A percentile compares a stretch with the other conserved stretches of the same genome.
Conservation (phyloP, 2,113 vertebrate species). For the Rhinolophus ferrumequinum region DNA sequence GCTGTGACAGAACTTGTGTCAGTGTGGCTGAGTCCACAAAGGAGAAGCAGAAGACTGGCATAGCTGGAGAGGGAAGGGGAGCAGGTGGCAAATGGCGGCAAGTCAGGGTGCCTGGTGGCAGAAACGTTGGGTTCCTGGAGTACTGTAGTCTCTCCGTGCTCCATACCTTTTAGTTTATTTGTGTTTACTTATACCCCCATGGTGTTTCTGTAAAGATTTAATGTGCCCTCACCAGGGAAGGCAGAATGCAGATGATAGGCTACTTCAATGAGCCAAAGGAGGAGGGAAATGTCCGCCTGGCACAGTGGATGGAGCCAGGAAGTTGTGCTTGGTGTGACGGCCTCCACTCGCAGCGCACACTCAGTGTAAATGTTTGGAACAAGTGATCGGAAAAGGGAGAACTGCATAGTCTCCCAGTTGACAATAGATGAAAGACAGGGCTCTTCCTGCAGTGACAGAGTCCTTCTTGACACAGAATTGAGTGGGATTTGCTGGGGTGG, state of each 20-base stretch:
- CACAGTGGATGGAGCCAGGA: rapidly evolving
- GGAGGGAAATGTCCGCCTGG: background rate
- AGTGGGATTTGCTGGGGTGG: background rate
- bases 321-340: background rate
- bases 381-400: background rate
- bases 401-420: rapidly evolving
- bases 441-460: background rate
- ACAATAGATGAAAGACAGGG: background rate
- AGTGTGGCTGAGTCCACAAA: rapidly evolving
- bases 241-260: background rate
- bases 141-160: background rate
- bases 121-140: background rate
- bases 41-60: background rate
- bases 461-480: background rate
- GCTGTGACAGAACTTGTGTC: background rate
- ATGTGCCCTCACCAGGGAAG: rapidly evolving
- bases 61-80: background rate
- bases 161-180: background rate
- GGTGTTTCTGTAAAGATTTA: background rate
- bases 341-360: rapidly evolving
- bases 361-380: background rate
- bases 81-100: rapidly evolving
- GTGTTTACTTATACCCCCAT: background rate
- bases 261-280: background rate
- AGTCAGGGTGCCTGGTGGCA: rapidly evolving